phyloP scores from a whole-genome alignment of 2,888 invertebrate species.

The Sepioteuthis lessoniana region DNA sequence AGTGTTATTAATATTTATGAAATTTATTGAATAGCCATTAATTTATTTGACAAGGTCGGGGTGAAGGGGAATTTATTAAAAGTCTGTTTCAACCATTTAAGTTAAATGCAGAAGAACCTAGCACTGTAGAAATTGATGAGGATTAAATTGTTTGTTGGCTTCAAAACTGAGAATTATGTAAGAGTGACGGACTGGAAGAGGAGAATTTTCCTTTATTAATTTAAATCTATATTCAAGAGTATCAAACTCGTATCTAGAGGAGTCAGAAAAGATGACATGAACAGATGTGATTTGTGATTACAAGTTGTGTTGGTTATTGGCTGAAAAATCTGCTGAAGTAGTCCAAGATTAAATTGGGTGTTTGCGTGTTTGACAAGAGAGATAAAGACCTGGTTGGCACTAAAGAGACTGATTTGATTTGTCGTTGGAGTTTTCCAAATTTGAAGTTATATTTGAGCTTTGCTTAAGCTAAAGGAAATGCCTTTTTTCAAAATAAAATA shows the following conservation, averaged over 20 bases:
- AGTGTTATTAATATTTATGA: constrained; percentile 11
- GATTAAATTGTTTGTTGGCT: neutral
- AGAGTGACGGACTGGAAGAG: neutral
- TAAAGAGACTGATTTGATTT: neutral
- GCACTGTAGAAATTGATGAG: neutral
- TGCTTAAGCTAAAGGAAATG: neutral
- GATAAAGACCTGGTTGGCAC: neutral
- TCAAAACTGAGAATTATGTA: constrained; percentile 18
- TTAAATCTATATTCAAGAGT: constrained; percentile 25
- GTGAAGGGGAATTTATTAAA: constrained; percentile 25
- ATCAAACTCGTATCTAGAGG: neutral
- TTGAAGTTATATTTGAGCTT: neutral
- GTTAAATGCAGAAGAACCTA: neutral
- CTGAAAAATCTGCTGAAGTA: neutral
- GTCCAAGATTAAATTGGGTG: neutral
- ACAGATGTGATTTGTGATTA: constrained; percentile 17
- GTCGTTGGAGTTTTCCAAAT: neutral
- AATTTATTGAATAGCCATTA: constrained; percentile 33
- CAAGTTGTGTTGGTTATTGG: neutral
- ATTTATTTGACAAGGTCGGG: constrained; percentile 33
- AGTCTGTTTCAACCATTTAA: constrained; percentile 18
- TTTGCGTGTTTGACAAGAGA: neutral
- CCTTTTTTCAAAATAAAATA: neutral
- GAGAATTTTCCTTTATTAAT: neutral
- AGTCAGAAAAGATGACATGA: neutral